These are phyloP conservation scores for Betta splendens DNA, from an alignment of 2,797 vertebrate genomes.

Conservation along the genomic window DNA sequence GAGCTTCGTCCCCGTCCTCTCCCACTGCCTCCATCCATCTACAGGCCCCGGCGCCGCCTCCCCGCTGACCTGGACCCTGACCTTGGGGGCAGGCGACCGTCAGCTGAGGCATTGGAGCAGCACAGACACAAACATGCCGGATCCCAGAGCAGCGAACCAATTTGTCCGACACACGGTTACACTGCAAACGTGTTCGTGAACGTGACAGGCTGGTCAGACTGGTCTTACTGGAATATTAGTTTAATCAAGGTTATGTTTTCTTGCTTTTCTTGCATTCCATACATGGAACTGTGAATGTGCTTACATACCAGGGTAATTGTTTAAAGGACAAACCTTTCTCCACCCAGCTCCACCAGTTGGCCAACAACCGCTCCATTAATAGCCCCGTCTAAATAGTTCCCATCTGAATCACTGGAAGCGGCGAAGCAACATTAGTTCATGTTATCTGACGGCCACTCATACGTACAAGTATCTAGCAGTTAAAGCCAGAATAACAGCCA, in stretches of 20 bases:
- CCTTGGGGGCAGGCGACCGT: slow-evolving; percentile 14
- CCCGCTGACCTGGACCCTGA: slow-evolving; percentile 3
- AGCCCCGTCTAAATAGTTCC: too few relatives aligned
- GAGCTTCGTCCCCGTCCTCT: slow-evolving; percentile 17
- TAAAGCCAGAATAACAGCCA: slow-evolving; percentile 3
- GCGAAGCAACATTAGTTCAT: background rate
- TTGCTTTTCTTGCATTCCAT: slow-evolving; percentile 39
- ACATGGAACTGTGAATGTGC: slow-evolving; percentile 50
- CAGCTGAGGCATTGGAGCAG: slow-evolving; percentile 45
- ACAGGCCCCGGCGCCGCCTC: background rate
- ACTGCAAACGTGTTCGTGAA: background rate
- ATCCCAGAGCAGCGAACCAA: background rate
- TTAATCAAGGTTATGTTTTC: slow-evolving; percentile 24
- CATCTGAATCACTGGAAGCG: too few relatives aligned
- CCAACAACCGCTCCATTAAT: background rate
- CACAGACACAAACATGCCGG: slow-evolving; percentile 11
- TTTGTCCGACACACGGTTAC: background rate
- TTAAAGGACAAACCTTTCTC: slow-evolving; percentile 33
- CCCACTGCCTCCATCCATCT: slow-evolving; percentile 44
- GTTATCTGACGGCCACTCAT: background rate
- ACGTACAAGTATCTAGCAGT: too few relatives aligned
- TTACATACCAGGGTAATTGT: slow-evolving; percentile 38
- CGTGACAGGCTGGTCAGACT: slow-evolving; percentile 43
- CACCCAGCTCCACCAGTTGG: slow-evolving; percentile 15
- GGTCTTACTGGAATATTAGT: slow-evolving; percentile 44